Evolutionary conservation across 2,888 invertebrate species (phyloP).

Genomic region (Eurytoma californica): DNA sequence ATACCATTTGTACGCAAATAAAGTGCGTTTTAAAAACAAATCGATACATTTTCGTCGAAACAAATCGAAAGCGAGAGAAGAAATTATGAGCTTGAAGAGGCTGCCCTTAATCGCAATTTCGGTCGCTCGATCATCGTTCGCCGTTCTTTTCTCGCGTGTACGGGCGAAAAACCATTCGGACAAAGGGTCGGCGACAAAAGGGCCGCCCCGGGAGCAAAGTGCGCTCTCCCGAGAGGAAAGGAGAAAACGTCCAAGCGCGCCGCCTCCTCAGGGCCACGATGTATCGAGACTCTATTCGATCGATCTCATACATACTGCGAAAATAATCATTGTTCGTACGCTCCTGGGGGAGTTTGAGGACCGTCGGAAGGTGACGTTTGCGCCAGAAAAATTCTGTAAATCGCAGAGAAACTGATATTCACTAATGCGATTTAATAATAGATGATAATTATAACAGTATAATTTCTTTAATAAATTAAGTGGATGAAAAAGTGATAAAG

Average conservation of each 20-base stretch:
- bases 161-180: not conserved
- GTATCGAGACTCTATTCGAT: not conserved
- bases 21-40: too few species aligned
- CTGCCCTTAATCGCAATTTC: constrained; percentile 3
- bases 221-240: constrained; percentile 14
- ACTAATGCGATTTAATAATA: not conserved
- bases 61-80: not conserved
- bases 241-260: not conserved
- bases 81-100: not conserved
- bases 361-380: too few species aligned
- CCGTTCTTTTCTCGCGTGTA: not conserved
- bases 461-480: too few species aligned
- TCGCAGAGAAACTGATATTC: not conserved
- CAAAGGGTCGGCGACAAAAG: constrained; percentile 19
- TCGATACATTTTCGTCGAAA: too few species aligned
- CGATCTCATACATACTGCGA: too few species aligned
- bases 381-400: not conserved
- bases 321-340: too few species aligned
- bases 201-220: constrained; percentile 14
- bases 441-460: not conserved
- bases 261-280: not conserved
- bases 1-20: too few species aligned
- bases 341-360: too few species aligned
- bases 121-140: not conserved
- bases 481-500: too few species aligned